A percentile compares a stretch with the other conserved stretches of the same genome.
Conservation (phyloP, 2,797 vertebrate genomes). For the Cirrhinus molitorella region DNA sequence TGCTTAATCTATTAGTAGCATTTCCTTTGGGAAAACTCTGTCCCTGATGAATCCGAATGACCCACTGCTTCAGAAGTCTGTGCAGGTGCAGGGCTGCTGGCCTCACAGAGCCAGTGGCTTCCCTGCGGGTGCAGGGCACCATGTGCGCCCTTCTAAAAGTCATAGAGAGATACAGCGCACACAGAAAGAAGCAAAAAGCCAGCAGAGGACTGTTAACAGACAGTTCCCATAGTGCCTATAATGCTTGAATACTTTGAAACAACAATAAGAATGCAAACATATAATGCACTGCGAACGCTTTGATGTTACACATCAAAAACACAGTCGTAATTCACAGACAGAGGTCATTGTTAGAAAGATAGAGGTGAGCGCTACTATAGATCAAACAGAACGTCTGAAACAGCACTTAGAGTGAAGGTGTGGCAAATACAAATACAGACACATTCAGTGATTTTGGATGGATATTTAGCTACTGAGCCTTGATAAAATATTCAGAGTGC, state of each 20-base stretch:
- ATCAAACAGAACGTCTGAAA: slow-evolving; percentile 34
- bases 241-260: slow-evolving; percentile 18
- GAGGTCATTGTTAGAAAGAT: slow-evolving; percentile 4
- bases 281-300: slow-evolving; percentile 35
- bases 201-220: neutral
- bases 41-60: slow-evolving; percentile 57
- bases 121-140: slow-evolving; percentile 32
- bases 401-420: neutral
- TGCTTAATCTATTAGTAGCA: slow-evolving; percentile 57
- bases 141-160: slow-evolving; percentile 40
- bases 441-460: neutral
- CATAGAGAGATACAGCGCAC: slow-evolving; percentile 16
- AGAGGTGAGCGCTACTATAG: neutral
- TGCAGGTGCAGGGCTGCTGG: slow-evolving; percentile 52
- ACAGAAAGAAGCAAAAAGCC: slow-evolving; percentile 1
- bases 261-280: slow-evolving; percentile 7
- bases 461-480: slow-evolving; percentile 13
- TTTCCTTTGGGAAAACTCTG: slow-evolving; percentile 55
- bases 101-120: slow-evolving; percentile 40
- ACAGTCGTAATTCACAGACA: slow-evolving; percentile 6
- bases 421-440: neutral
- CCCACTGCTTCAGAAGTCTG: slow-evolving; percentile 30
- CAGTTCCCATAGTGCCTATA: slow-evolving; percentile 1
- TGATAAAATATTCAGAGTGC: slow-evolving; percentile 8
- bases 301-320: slow-evolving; percentile 53